These are phyloP conservation scores for Pollenia labialis DNA, from an alignment of 2,888 invertebrate species.

Conservation along the genomic window DNA sequence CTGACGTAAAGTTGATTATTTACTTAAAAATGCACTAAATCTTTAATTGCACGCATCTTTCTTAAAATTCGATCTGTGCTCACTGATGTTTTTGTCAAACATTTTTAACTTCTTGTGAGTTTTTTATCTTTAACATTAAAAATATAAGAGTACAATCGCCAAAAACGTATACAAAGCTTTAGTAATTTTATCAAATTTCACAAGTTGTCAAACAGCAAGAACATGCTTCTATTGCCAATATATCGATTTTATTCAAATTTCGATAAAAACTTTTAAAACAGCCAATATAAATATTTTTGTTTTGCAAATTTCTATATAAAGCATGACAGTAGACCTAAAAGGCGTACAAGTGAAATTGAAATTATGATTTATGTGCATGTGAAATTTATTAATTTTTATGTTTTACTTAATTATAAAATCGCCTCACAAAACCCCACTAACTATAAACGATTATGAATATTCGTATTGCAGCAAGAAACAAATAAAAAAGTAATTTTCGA, in stretches of 20 bases:
- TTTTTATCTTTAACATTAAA: too few species aligned
- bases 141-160: too few species aligned
- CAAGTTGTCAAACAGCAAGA: too few species aligned
- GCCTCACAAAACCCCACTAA: constrained; percentile 2
- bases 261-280: background rate
- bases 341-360: constrained; percentile 65
- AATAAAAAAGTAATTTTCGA: constrained; percentile 37
- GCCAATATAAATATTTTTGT: background rate
- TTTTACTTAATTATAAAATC: constrained; percentile 60
- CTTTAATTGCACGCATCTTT: too few species aligned
- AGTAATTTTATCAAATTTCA: too few species aligned
- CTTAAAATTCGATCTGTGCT: too few species aligned
- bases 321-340: constrained; percentile 32
- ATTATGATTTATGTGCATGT: constrained; percentile 50
- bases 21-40: too few species aligned
- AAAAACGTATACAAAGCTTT: too few species aligned
- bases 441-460: constrained; percentile 36
- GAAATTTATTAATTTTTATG: constrained; percentile 31
- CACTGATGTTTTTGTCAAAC: too few species aligned
- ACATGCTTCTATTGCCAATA: too few species aligned
- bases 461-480: background rate
- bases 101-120: too few species aligned
- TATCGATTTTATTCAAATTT: background rate
- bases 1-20: too few species aligned
- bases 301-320: constrained; percentile 58